A percentile compares a stretch with the other conserved stretches of the same genome.
Conservation (phyloP, 1,140 invertebrate genomes). For the Schlechtendalia chinensis region DNA sequence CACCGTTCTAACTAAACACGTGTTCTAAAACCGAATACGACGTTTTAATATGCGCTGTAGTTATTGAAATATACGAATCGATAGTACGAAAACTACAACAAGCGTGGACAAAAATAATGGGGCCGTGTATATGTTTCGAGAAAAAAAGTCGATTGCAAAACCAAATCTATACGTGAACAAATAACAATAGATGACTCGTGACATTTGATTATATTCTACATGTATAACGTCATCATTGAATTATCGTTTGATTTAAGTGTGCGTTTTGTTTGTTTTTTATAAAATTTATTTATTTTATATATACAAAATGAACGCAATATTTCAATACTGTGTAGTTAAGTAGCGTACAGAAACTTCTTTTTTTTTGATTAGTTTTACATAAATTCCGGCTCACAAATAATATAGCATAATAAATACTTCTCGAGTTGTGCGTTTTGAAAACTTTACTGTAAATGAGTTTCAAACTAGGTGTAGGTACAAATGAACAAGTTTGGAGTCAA, state of each 20-base stretch:
- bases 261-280: too few species aligned
- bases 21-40: not conserved
- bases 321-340: too few species aligned
- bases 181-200: too few species aligned
- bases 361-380: constrained; percentile 19
- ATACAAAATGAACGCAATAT: too few species aligned
- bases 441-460: not conserved
- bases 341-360: too few species aligned
- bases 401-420: not conserved
- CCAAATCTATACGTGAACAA: too few species aligned
- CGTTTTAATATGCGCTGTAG: not conserved
- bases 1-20: too few species aligned
- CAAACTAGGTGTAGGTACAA: not conserved
- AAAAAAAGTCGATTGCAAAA: too few species aligned
- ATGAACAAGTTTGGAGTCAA: not conserved
- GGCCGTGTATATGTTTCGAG: not conserved
- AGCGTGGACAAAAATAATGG: not conserved
- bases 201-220: too few species aligned
- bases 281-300: too few species aligned
- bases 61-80: not conserved
- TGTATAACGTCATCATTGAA: too few species aligned
- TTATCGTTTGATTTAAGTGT: too few species aligned
- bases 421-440: not conserved
- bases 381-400: not conserved
- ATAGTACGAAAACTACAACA: not conserved